Conservation (phyloP, 2,888 invertebrate genomes). For the Branchellion lobata region DNA sequence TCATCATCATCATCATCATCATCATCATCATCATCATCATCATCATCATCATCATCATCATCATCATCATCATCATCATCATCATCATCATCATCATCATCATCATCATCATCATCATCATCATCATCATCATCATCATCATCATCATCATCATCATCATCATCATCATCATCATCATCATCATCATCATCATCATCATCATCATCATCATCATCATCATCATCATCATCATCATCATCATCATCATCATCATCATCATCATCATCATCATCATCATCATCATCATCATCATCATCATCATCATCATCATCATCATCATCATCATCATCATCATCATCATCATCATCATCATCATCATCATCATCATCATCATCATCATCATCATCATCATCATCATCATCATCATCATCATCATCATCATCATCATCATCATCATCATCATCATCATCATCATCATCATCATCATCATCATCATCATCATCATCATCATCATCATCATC, state of each 20-base stretch:
- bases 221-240: conserved; percentile 10
- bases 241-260: conserved; percentile 10
- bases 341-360: conserved; percentile 10
- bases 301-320: conserved; percentile 13
- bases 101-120: conserved; percentile 10
- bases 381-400: conserved; percentile 2
- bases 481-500: conserved; percentile 15
- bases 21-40: conserved; percentile 8
- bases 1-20: conserved; percentile 28
- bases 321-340: conserved; percentile 19
- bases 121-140: conserved; percentile 10
- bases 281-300: conserved; percentile 5
- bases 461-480: conserved; percentile 10
- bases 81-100: conserved; percentile 19
- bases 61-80: conserved; percentile 3
- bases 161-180: conserved; percentile 5
- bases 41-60: conserved; percentile 12
- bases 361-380: conserved; percentile 10
- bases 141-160: conserved; percentile 2
- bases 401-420: too few relatives aligned
- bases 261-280: conserved; percentile 2
- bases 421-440: conserved; percentile 32
- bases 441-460: conserved; percentile 25
- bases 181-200: conserved; percentile 13
- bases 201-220: conserved; percentile 19